Base-by-base conservation (phyloP, 2,888 invertebrate genomes). In the Carterocephalus palaemon region DNA sequence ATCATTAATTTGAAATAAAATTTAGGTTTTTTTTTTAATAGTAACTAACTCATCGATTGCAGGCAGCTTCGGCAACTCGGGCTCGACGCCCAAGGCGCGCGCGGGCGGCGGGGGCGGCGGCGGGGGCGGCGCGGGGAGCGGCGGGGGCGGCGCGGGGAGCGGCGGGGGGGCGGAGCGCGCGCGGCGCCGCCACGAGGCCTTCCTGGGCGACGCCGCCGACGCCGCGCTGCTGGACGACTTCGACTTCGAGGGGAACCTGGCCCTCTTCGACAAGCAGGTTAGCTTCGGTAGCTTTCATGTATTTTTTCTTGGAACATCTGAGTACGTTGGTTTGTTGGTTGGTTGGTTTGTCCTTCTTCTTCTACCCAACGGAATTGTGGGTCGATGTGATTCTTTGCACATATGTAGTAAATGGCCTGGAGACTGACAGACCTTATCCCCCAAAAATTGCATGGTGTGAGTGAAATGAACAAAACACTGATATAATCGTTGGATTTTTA, bases 171-270 rank as follows among this genome's bases (percentile, higher is more conserved):
- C 58, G 47, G 75, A 72, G 48, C 85, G 80, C 62, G 81, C 80
- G 60, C 83, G 88, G 42, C 81, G 89, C 63, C 88, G 89, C 57
- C 91, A 93, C 74, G 93, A 93, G 69, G 92, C 92, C 43, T 94
- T 94, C 69, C 95, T 95, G 80, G 94, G 93, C 16, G 91, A 92
- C 26, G 82, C 91, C 5, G 92, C 92, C 54, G 89, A 91, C 41
- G 88, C 88, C 38, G 79, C 89, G 53, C 73, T 91, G 38, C 88
- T 82, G 55, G 89, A 92, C 68, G 97, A 97, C 62, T 97, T 97
- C 86, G 97, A 97, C 88, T 97, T 97, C 88, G 97, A 97, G 71
- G 95, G 95, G 53, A 97, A 97, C 85, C 88, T 97, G 42, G 96
- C 96, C 12, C 85, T 97, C 33, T 97, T 97, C 80, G 93, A 97